Conservation (phyloP, 2,888 invertebrate species). For the Prosopocoilus inquinatus region DNA sequence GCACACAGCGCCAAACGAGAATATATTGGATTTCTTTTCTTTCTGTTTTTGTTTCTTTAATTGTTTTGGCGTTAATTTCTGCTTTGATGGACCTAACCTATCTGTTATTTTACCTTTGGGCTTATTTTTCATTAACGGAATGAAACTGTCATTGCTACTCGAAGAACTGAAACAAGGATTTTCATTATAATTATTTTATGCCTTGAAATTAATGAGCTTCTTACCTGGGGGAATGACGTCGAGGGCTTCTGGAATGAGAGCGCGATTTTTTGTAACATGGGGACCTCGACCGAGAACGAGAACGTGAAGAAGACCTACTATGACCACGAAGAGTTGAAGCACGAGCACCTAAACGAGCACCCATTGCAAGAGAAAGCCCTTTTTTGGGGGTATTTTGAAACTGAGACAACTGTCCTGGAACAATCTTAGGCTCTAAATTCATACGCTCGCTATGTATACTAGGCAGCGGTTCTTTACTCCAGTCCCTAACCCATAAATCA, state of each 20-base stretch:
- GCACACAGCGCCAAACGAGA: conserved; percentile 51
- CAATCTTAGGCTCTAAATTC: conserved; percentile 63
- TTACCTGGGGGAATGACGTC: conserved; percentile 44
- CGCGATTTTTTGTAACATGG: conserved; percentile 41
- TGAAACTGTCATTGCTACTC: conserved; percentile 42
- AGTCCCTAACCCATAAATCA: conserved; percentile 86
- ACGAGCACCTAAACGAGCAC: conserved; percentile 58
- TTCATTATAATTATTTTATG: not conserved
- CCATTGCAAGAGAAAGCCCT: conserved; percentile 59
- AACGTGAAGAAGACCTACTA: conserved; percentile 46
- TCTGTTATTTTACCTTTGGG: conserved; percentile 57
- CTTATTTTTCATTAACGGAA: conserved; percentile 40
- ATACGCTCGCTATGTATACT: conserved; percentile 79
- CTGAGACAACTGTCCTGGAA: conserved; percentile 58
- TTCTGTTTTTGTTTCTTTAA: conserved; percentile 54
- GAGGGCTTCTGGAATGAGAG: conserved; percentile 46
- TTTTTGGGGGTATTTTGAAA: conserved; percentile 56
- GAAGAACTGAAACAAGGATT: conserved; percentile 24
- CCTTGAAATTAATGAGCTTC: not conserved
- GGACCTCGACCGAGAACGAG: conserved; percentile 41
- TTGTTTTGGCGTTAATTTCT: conserved; percentile 45
- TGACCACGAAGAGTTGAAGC: conserved; percentile 47
- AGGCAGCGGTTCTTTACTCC: conserved; percentile 92
- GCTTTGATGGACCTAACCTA: conserved; percentile 53
- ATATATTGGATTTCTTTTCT: conserved; percentile 50